Conservation (phyloP, 1,140 invertebrate species). For the Tetramorium alpestre region DNA sequence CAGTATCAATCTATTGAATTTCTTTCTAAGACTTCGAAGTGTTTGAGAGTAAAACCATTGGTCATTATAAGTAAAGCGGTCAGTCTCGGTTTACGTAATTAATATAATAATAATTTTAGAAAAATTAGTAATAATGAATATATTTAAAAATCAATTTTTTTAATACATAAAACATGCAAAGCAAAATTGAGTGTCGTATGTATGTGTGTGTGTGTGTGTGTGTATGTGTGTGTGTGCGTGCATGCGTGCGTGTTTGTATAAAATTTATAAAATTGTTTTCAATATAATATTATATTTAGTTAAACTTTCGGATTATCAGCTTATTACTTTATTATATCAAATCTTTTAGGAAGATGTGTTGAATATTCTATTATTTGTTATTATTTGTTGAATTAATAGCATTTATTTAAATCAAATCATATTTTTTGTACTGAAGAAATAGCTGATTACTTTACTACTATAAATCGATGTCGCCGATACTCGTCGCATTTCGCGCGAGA, state of each 20-base stretch:
- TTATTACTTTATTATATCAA: background rate
- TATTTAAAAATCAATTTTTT: background rate
- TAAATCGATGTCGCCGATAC: constrained; percentile 24
- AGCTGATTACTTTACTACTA: background rate
- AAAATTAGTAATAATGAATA: background rate
- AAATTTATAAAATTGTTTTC: background rate
- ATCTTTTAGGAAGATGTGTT: background rate
- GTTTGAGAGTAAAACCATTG: background rate
- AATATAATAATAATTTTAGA: background rate
- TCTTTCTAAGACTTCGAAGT: constrained; percentile 6
- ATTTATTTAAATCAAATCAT: background rate
- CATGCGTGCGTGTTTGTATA: too few relatives aligned
- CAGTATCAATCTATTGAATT: background rate
- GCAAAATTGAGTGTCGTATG: background rate
- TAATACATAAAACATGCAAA: background rate
- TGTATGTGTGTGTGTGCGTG: too few relatives aligned
- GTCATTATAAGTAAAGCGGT: background rate
- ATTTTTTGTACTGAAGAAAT: background rate
- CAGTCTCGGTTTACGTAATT: background rate
- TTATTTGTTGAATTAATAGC: background rate
- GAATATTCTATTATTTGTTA: background rate
- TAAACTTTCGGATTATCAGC: background rate
- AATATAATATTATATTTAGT: background rate
- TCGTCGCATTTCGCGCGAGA: constrained; percentile 21
- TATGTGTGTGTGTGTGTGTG: too few relatives aligned